These are phyloP conservation scores for Caenorhabditis becei DNA, from an alignment of 2,888 invertebrate species.

Conservation along the genomic window DNA sequence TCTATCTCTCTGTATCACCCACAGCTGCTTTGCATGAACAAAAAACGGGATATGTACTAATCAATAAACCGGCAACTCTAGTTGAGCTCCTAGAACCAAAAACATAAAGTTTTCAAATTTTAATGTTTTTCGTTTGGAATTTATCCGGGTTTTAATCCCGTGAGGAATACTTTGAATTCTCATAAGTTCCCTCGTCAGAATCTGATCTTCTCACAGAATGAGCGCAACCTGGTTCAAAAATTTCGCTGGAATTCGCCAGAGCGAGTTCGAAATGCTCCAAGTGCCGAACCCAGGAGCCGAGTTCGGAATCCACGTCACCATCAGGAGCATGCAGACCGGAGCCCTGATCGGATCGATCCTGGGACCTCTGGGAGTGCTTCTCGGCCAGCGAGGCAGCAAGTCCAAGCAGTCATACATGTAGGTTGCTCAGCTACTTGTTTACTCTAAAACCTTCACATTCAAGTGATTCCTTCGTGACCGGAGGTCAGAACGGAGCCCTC, in stretches of 20 bases:
- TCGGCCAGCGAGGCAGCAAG: background rate
- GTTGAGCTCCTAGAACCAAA: no score
- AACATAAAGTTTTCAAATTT: conserved; percentile 1
- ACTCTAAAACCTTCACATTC: background rate
- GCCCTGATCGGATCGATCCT: conserved; percentile 72
- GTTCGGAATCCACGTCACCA: conserved; percentile 77
- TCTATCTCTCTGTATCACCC: background rate
- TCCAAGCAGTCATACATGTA: conserved; percentile 28
- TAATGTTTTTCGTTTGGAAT: background rate
- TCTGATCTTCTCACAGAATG: conserved; percentile 55
- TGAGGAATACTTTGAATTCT: background rate
- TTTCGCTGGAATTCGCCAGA: conserved; percentile 70
- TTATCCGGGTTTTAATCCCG: background rate
- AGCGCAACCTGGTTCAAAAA: conserved; percentile 73
- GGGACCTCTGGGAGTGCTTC: conserved; percentile 55
- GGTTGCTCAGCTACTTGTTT: background rate
- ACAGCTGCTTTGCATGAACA: background rate
- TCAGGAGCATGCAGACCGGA: conserved; percentile 74
- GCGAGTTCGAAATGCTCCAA: conserved; percentile 72
- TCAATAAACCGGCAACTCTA: background rate
- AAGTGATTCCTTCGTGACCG: conserved; percentile 68
- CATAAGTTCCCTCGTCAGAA: background rate
- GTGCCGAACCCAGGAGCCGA: conserved; percentile 75
- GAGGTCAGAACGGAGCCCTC: conserved; percentile 68
- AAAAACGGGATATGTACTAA: conserved; percentile 34